Conservation (phyloP, 2,797 vertebrate species). For the Leptodactylus fallax region DNA sequence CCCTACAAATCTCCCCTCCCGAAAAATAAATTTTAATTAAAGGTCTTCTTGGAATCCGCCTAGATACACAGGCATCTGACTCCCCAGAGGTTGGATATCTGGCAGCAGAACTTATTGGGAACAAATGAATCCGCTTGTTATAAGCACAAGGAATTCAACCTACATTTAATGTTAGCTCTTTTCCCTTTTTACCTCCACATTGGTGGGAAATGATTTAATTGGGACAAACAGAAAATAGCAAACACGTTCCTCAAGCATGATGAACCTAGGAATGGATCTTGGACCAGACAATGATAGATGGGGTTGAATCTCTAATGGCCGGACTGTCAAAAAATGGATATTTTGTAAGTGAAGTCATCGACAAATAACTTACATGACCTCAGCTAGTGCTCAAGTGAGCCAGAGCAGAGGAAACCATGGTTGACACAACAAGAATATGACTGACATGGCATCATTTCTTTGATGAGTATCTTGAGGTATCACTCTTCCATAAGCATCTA, state of each 20-base stretch:
- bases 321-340: constrained; percentile 27
- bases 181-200: background rate
- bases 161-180: constrained; percentile 31
- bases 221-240: constrained; percentile 24
- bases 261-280: constrained; percentile 12
- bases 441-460: background rate
- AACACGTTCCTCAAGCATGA: background rate
- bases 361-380: constrained; percentile 21
- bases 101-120: constrained; percentile 49
- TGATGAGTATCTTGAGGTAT: too few species aligned
- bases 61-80: constrained; percentile 40
- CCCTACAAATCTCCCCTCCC: constrained; percentile 31
- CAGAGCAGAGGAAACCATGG: background rate
- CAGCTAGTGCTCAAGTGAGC: background rate
- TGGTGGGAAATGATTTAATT: constrained; percentile 49
- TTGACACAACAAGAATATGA: background rate
- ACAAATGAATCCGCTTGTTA: constrained; percentile 49
- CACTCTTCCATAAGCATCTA: too few species aligned
- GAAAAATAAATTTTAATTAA: constrained; percentile 63
- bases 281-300: constrained; percentile 22
- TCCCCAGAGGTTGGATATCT: background rate
- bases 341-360: constrained; percentile 34
- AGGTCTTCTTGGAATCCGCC: constrained; percentile 61
- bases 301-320: background rate
- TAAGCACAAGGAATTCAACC: constrained; percentile 53